Evolutionary conservation across 2,113 vertebrate genomes (phyloP), one percentile per base, ranked within the genome.

Genomic region (Halichoerus grypus): DNA sequence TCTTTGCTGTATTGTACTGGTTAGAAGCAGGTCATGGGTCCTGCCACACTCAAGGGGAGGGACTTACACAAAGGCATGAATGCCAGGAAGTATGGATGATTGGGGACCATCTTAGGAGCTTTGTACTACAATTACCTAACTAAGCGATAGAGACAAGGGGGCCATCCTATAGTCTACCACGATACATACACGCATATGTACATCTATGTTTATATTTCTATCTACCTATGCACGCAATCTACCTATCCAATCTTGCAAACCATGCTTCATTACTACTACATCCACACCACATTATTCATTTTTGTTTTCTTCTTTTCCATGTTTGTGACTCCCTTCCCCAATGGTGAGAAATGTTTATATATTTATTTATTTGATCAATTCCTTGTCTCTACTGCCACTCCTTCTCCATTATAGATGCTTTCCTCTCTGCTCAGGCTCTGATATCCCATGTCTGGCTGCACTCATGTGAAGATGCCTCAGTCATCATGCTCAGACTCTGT

Each of bases 371-470:
- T 33, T 26, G 9, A n/a, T 85, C 39, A 15, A 1, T 46, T 65
- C 31, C 28, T 26, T 33, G 13, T 49, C 24, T 53, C 28, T 24
- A 22, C 9, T 1, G 22, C n/a, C 12, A 14, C 21, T 53, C 51
- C 22, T 71, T 36, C 36, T 42, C 36, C 42, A 28, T n/a, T n/a
- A 19, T 0, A 31, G 26, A 36, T 11, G 33, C 42, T 51, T 46
- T 80, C 22, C 33, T 46, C 67, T 67, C 46, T 39, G 18, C 76
- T 59, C 15, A 22, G 15, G 46, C 22, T 71, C 80, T n/a, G 67
- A 33, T 1, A 16, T 1, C 24, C 33, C 1, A 1, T 4, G 7
- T 28, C 42, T 28, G 13, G 46, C 84, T 24, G 16, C 1, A 11
- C 7, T 24, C 51, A 1, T 4, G 3, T 1, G 16, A 74, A 33